Conservation (phyloP, 2,888 invertebrate species). For the Nycteola revayana region DNA sequence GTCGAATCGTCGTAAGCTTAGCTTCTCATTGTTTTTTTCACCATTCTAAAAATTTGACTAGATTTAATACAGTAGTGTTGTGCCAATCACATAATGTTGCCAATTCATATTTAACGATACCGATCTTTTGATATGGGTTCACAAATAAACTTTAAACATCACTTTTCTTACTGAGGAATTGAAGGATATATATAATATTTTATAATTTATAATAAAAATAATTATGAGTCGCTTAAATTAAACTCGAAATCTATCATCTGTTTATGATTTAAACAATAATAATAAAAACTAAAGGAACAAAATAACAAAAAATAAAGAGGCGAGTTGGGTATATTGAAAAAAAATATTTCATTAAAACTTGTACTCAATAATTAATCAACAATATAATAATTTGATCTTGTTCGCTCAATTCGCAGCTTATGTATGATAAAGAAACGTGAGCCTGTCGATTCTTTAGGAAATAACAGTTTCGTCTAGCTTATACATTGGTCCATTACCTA, state of each 20-base stretch:
- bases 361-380: slow-evolving; percentile 82
- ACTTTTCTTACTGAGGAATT: slow-evolving; percentile 69
- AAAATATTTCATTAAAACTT: slow-evolving; percentile 78
- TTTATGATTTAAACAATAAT: slow-evolving; percentile 73
- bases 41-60: slow-evolving; percentile 76
- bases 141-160: slow-evolving; percentile 51
- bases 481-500: slow-evolving; percentile 74
- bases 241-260: slow-evolving; percentile 57
- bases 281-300: slow-evolving; percentile 81
- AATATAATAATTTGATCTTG: slow-evolving; percentile 81
- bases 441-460: slow-evolving; percentile 53
- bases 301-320: slow-evolving; percentile 78
- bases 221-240: slow-evolving; percentile 58
- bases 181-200: slow-evolving; percentile 61
- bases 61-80: slow-evolving; percentile 67
- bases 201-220: slow-evolving; percentile 58
- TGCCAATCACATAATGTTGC: slow-evolving; percentile 64
- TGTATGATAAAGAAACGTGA: slow-evolving; percentile 59
- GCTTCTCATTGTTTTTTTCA: slow-evolving; percentile 50
- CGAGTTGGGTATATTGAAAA: slow-evolving; percentile 76
- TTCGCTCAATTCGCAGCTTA: slow-evolving; percentile 65
- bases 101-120: slow-evolving; percentile 45
- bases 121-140: slow-evolving; percentile 36
- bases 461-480: slow-evolving; percentile 60
- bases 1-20: slow-evolving; percentile 69